These are phyloP conservation scores for Spisula solida DNA, from an alignment of 2,888 invertebrate genomes.

Conservation along the genomic window DNA sequence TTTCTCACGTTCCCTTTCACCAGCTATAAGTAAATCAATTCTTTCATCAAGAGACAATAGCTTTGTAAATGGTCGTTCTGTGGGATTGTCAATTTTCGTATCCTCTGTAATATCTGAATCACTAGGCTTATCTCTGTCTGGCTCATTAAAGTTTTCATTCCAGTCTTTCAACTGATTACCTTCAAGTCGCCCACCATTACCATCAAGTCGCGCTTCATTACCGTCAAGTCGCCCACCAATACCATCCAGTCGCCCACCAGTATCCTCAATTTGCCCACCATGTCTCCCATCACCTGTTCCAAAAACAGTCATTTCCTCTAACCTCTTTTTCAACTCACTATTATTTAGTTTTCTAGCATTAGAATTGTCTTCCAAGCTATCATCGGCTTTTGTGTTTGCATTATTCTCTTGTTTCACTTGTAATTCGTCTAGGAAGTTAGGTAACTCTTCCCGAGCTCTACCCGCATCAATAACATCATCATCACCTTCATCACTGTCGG, in stretches of 20 bases:
- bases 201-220: no score
- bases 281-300: background rate
- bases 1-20: conserved; percentile 59
- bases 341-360: background rate
- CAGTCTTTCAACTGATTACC: background rate
- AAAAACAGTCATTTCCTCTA: background rate
- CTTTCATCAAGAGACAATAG: conserved; percentile 65
- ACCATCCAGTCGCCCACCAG: no score
- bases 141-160: background rate
- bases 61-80: conserved; percentile 64
- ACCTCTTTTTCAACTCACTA: background rate
- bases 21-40: conserved; percentile 67
- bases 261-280: no score
- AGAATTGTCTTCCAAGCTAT: background rate
- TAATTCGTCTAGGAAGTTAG: background rate
- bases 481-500: background rate
- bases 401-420: background rate
- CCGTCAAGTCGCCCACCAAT: no score
- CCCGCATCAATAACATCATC: background rate
- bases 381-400: background rate
- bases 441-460: conserved; percentile 2
- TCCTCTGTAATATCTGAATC: background rate
- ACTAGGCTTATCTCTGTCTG: background rate
- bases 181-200: background rate
- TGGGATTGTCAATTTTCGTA: conserved; percentile 24